Evolutionary conservation across 2,888 invertebrate species (phyloP).

Genomic region (Erebia ligea): DNA sequence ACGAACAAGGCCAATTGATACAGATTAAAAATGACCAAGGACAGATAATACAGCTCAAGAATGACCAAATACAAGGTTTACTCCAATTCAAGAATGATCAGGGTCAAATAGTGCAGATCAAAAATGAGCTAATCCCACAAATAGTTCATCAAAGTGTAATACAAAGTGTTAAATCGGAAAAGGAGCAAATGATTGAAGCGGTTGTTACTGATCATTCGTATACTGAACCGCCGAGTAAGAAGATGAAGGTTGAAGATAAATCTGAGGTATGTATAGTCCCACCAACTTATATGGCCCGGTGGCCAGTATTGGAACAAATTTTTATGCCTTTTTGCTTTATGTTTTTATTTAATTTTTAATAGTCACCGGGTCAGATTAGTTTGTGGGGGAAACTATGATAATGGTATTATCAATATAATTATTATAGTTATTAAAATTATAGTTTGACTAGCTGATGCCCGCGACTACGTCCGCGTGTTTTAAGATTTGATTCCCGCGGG

Average conservation of each 20-base stretch:
- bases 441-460: too few species aligned
- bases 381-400: too few species aligned
- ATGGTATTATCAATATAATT: too few species aligned
- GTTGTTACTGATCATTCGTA: conserved; percentile 69
- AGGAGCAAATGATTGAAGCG: conserved; percentile 58
- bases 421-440: too few species aligned
- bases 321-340: too few species aligned
- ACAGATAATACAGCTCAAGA: conserved; percentile 73
- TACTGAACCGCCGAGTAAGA: conserved; percentile 71
- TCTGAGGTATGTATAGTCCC: conserved; percentile 52
- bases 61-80: conserved; percentile 65
- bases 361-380: too few species aligned
- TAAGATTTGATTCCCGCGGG: too few species aligned
- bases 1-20: conserved; percentile 74
- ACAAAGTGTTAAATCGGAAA: conserved; percentile 50
- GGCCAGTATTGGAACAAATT: too few species aligned
- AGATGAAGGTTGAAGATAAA: conserved; percentile 66
- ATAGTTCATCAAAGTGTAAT: conserved; percentile 43
- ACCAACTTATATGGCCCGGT: too few species aligned
- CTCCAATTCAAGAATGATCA: conserved; percentile 69
- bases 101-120: conserved; percentile 61
- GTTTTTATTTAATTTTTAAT: too few species aligned
- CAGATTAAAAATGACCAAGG: conserved; percentile 75
- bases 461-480: too few species aligned
- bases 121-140: conserved; percentile 44